Evolutionary conservation across 2,113 vertebrate genomes (phyloP), one percentile per base, ranked within the genome.

Genomic region (Bombycilla garrulus): DNA sequence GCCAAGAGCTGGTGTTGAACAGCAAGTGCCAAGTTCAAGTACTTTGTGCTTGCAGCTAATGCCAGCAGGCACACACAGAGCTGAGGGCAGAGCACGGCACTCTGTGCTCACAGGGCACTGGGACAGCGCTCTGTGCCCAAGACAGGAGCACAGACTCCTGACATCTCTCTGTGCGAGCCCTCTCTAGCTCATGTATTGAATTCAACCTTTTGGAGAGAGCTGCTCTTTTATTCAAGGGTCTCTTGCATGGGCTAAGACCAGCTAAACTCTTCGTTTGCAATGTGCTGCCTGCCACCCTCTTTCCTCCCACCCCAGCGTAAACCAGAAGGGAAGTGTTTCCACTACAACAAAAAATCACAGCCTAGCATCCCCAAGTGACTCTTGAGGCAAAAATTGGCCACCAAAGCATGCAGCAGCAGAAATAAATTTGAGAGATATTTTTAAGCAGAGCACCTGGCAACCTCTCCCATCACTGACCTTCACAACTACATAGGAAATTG

Each of bases 111-210:
- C 8, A 31, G 47, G 20, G 21, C 14, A 47, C n/a, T 3, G 28
- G 53, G 48, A 69, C 3, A 3, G 28, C 0, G 0, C 26, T n/a
- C 56, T 33, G 16, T 4, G 5, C 23, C 35, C 44, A 26, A 19
- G 28, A 12, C 13, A 53, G 72, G 10, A 57, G 7, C 80, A 70
- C 45, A 81, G 35, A 9, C 29, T 26, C 50, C 1, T 15, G 47
- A 12, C 60, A 38, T 25, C 50, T 26, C 56, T 23, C 10, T 1
- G 1, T 35, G 15, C 1, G 3, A 0, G 0, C 14, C 22, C 28
- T 29, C 15, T 35, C 58, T 22, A 53, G 45, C 15, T 64, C 47
- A 6, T 1, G 1, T 24, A 15, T 28, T 65, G n/a, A 12, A 73
- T 45, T 73, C 40, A 61, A 26, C 15, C 54, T 48, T 3, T 2